These are phyloP conservation scores for Paramormyrops hopkinsi DNA, from an alignment of 2,797 vertebrate genomes.

Conservation along the genomic window DNA sequence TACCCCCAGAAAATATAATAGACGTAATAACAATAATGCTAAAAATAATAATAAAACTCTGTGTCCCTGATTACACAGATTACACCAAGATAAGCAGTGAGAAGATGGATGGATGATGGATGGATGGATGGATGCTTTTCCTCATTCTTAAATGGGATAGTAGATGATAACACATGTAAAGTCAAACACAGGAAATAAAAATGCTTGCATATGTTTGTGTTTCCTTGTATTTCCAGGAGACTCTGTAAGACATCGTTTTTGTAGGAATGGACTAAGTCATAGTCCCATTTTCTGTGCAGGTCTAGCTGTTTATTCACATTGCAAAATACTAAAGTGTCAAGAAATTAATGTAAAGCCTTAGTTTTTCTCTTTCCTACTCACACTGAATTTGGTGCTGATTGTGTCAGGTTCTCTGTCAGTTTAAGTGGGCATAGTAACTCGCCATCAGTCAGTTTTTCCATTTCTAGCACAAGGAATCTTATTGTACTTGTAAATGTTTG, in stretches of 20 bases:
- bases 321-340: constrained; percentile 1
- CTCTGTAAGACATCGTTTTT: constrained; percentile 1
- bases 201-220: background rate
- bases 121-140: background rate
- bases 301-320: background rate
- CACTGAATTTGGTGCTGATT: background rate
- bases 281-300: background rate
- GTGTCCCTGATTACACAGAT: background rate
- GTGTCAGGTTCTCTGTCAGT: constrained; percentile 9
- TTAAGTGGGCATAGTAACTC: constrained; percentile 28
- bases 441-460: constrained; percentile 9
- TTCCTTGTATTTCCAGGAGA: background rate
- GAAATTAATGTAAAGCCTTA: background rate
- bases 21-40: background rate
- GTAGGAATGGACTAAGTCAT: background rate
- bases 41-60: background rate
- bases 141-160: background rate
- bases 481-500: constrained; percentile 20
- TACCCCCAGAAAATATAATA: background rate
- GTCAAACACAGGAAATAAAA: background rate
- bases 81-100: background rate
- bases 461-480: constrained; percentile 25
- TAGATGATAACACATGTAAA: background rate
- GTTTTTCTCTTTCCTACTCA: background rate
- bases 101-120: background rate